phyloP scores from a whole-genome alignment of 2,113 vertebrate genomes.

The Austrofundulus limnaeus region DNA sequence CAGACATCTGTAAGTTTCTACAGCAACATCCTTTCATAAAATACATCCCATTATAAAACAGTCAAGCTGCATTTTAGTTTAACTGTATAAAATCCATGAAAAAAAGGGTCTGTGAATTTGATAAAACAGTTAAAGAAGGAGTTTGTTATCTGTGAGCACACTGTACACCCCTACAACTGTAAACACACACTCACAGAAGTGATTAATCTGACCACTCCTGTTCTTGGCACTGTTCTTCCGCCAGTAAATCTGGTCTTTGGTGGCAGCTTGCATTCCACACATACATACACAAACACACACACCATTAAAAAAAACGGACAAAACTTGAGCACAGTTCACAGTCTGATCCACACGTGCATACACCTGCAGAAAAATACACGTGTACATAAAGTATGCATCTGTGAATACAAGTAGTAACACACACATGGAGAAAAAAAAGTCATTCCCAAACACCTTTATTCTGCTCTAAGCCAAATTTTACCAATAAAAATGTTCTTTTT shows the following conservation, averaged over 20 bases:
- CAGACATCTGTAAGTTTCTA: background rate
- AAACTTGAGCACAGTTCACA: conserved; percentile 18
- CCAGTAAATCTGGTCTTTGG: conserved; percentile 58
- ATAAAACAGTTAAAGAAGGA: background rate
- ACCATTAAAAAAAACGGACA: conserved; percentile 29
- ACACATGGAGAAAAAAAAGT: conserved; percentile 1
- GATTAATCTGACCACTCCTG: conserved; percentile 72
- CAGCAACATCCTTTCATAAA: background rate
- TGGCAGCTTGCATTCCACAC: conserved; percentile 51
- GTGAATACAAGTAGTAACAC: conserved; percentile 33
- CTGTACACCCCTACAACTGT: conserved; percentile 6
- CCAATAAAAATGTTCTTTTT: background rate
- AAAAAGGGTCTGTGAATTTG: conserved; percentile 2
- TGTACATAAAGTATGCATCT: conserved; percentile 34
- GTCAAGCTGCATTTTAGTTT: accelerated
- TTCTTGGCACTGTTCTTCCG: conserved; percentile 56
- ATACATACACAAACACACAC: conserved; percentile 26
- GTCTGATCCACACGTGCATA: conserved; percentile 32
- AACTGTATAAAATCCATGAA: background rate
- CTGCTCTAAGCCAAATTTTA: background rate
- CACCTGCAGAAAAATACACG: conserved; percentile 47
- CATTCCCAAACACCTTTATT: background rate
- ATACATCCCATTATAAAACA: background rate
- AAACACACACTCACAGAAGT: conserved; percentile 33
- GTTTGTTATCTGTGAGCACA: conserved; percentile 1